These are phyloP conservation scores for Trichomalopsis sarcophagae DNA, from an alignment of 1,140 invertebrate species.

Conservation along the genomic window DNA sequence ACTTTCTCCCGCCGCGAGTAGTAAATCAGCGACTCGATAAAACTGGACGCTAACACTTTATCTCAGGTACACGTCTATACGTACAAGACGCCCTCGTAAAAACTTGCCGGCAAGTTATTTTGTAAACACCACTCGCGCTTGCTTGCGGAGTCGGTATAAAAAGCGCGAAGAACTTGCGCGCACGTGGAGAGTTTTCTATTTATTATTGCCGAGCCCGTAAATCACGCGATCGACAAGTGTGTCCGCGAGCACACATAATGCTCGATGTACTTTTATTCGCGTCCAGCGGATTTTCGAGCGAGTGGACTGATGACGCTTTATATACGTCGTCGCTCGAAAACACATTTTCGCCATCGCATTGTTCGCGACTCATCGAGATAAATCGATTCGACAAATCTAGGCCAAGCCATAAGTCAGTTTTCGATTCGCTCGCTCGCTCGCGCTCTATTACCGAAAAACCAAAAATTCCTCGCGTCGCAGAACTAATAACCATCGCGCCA, in stretches of 20 bases:
- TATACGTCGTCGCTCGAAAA: not conserved
- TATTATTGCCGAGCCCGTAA: constrained; percentile 20
- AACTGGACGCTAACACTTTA: constrained; percentile 59
- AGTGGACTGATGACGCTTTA: not conserved
- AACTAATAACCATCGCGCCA: not conserved
- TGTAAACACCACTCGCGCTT: constrained; percentile 19
- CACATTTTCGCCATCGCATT: not conserved
- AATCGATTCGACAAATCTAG: not conserved
- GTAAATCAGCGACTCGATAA: constrained; percentile 61
- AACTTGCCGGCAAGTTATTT: constrained; percentile 7
- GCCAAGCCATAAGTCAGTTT: not conserved
- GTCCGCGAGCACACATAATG: not conserved
- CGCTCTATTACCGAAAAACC: not conserved
- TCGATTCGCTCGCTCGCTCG: not conserved
- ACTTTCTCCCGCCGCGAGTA: constrained; percentile 9
- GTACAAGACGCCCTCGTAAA: not conserved
- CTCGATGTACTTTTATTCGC: not conserved
- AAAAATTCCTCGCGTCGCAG: not conserved
- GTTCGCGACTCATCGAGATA: not conserved
- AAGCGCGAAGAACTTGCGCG: not conserved
- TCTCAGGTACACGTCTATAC: constrained; percentile 55
- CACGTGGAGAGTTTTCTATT: constrained; percentile 8
- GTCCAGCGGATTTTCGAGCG: not conserved
- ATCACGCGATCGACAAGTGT: not conserved
- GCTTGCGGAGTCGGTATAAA: not conserved